Percentiles rank a stretch among this genome's conserved stretches.
These are phyloP conservation scores for Drosophila elegans DNA, from an alignment of 1,140 invertebrate species.

Conservation along the genomic window DNA sequence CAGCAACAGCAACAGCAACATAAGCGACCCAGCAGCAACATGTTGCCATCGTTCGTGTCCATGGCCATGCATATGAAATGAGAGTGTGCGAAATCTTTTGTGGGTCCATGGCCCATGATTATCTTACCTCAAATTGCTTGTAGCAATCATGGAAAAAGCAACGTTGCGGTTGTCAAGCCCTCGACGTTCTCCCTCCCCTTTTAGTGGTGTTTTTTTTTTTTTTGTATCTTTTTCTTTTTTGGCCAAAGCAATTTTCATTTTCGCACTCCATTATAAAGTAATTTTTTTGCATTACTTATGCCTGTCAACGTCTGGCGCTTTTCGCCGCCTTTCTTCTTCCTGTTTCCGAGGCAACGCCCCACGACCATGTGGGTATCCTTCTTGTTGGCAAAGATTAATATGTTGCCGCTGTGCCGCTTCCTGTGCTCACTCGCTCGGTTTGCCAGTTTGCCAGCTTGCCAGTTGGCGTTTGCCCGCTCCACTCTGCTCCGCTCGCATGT, in stretches of 20 bases:
- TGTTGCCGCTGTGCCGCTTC: slow-evolving; percentile 70
- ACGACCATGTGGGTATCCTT: slow-evolving; percentile 45
- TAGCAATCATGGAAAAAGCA: slow-evolving; percentile 76
- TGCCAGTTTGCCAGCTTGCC: slow-evolving; percentile 22
- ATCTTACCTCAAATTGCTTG: slow-evolving; percentile 82
- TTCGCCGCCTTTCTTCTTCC: slow-evolving; percentile 64
- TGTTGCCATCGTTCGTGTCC: slow-evolving; percentile 44
- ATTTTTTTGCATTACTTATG: slow-evolving; percentile 83
- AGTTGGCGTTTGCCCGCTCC: too few relatives aligned
- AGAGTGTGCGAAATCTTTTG: slow-evolving; percentile 40
- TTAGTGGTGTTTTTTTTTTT: background rate
- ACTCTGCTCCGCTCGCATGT: slow-evolving; percentile 46
- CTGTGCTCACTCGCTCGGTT: slow-evolving; percentile 55
- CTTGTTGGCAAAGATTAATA: slow-evolving; percentile 81
- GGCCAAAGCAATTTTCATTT: slow-evolving; percentile 76
- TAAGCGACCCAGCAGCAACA: slow-evolving; percentile 53
- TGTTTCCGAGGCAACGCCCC: slow-evolving; percentile 70
- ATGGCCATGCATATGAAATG: slow-evolving; percentile 27
- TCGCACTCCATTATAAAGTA: slow-evolving; percentile 83
- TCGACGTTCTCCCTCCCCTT: background rate
- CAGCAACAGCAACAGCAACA: slow-evolving; percentile 27
- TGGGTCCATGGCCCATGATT: slow-evolving; percentile 57
- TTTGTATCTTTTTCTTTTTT: slow-evolving; percentile 7
- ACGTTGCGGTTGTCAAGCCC: slow-evolving; percentile 32
- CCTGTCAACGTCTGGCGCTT: slow-evolving; percentile 72